Evolutionary conservation across 2,113 vertebrate species (phyloP).

Genomic region (Lynx canadensis): DNA sequence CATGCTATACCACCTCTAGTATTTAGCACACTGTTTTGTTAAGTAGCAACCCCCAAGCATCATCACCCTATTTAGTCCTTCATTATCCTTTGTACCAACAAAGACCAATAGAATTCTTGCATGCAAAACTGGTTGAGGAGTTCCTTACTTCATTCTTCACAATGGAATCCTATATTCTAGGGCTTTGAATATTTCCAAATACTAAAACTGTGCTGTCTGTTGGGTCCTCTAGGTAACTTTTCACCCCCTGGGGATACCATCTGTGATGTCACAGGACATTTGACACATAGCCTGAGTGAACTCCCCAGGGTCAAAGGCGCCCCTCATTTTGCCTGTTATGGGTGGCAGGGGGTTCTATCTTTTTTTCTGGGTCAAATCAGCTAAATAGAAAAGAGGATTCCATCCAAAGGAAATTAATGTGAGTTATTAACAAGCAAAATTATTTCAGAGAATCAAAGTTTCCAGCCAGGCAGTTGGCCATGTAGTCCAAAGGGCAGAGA

Average conservation of each 20-base stretch:
- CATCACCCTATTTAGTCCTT: neutral
- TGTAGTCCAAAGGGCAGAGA: neutral
- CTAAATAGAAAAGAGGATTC: neutral
- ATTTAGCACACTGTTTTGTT: neutral
- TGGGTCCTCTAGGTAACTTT: neutral
- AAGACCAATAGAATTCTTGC: neutral
- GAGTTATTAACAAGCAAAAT: neutral
- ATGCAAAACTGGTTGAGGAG: no score
- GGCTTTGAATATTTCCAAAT: neutral
- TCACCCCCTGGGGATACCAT: no score
- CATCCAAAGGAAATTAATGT: neutral
- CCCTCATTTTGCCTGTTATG: neutral
- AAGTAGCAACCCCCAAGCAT: neutral
- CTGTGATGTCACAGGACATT: neutral
- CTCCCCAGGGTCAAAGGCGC: no score
- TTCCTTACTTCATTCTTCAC: neutral
- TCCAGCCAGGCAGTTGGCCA: neutral
- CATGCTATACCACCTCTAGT: rapidly evolving
- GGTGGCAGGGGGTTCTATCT: rapidly evolving
- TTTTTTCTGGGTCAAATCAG: neutral
- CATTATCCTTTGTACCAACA: neutral
- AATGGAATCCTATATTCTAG: neutral
- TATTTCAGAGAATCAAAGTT: neutral
- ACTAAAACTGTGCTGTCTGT: neutral
- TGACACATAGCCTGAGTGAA: neutral